Base-by-base conservation (phyloP, 2,113 vertebrate species). In the Corythoichthys intestinalis region DNA sequence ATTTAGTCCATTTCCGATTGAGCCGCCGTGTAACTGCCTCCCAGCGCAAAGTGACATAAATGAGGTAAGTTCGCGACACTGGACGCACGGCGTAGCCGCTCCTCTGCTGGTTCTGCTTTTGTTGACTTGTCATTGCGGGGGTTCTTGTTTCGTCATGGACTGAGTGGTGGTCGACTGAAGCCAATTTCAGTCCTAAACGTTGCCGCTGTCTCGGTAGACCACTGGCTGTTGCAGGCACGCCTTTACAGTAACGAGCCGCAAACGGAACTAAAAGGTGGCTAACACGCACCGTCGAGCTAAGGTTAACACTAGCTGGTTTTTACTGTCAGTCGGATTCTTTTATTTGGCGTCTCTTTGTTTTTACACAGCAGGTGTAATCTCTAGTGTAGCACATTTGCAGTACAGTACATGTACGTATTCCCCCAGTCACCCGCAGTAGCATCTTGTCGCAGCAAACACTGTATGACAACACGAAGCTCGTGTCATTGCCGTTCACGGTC, bases 51-150 rank as follows among this genome's bases (percentile, higher is more conserved):
- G 9, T 46, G 0, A 1, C 1, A 4, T 12, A 13, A 35, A 77
- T 11, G 34, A 15, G 84, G 84, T 86, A 64, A 82, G 75, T 28
- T 3, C n/a, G 4, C 12, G n/a, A 58, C 56, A 57, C 11, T 37
- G 2, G 15, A 54, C 7, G 56, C 6, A 15, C 56, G 34, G 5
- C 12, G 34, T 58, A 37, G 56, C 1, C 11, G 34, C 8, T 0
- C 0, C 7, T 37, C 47, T 35, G 58, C 67, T 39, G 11, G 53
- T 14, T 44, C 35, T 60, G n/a, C 63, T 59, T 9, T 48, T 65
- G 72, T 61, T 58, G 0, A 77, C 80, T 78, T 78, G 84, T 86
- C 87, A 77, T 78, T 84, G 87, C 79, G 83, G 85, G 47, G 69
- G 39, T 69, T 47, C 61, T 63, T 28, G 72, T 72, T 70, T 66